These are phyloP conservation scores for Drosophila greeni DNA, from an alignment of 2,888 invertebrate genomes.

Conservation along the genomic window DNA sequence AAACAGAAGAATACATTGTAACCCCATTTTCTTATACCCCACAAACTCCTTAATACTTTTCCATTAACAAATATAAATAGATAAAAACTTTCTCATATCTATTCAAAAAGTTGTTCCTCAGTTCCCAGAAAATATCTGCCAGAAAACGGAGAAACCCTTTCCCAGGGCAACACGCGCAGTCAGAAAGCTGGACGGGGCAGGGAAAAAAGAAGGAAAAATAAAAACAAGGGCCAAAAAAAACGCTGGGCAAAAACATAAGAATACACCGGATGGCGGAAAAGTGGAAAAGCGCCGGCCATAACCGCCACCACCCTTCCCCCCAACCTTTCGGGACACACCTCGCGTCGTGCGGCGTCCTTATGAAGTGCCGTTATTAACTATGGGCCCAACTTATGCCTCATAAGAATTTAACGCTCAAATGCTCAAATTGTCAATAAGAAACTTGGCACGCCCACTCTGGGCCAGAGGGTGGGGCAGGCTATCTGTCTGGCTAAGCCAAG, in stretches of 20 bases:
- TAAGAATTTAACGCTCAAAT: conserved; percentile 73
- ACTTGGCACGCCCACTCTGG: conserved; percentile 56
- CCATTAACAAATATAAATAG: conserved; percentile 1
- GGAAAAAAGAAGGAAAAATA: conserved; percentile 27
- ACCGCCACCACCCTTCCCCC: conserved; percentile 2
- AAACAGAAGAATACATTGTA: not conserved
- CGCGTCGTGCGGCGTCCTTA: conserved; percentile 48
- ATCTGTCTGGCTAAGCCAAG: conserved; percentile 47
- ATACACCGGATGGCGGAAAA: conserved; percentile 4
- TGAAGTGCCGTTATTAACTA: conserved; percentile 69
- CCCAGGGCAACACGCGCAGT: conserved; percentile 4
- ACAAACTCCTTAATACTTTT: not conserved
- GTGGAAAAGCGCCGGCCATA: conserved; percentile 35
- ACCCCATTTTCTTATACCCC: not conserved
- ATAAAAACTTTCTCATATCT: conserved; percentile 1
- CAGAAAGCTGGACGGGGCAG: conserved; percentile 29
- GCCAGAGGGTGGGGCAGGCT: not conserved
- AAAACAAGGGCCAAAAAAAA: conserved; percentile 23
- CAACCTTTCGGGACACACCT: conserved; percentile 54
- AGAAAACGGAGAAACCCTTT: conserved; percentile 4
- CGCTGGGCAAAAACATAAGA: conserved; percentile 6
- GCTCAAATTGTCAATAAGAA: conserved; percentile 74
- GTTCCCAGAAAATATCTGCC: not conserved
- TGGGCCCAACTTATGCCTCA: conserved; percentile 62
- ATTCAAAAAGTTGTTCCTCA: conserved; percentile 1